Evolutionary conservation across 2,113 vertebrate genomes (phyloP), one percentile per base, ranked within the genome.

Genomic region (Hoplias malabaricus): DNA sequence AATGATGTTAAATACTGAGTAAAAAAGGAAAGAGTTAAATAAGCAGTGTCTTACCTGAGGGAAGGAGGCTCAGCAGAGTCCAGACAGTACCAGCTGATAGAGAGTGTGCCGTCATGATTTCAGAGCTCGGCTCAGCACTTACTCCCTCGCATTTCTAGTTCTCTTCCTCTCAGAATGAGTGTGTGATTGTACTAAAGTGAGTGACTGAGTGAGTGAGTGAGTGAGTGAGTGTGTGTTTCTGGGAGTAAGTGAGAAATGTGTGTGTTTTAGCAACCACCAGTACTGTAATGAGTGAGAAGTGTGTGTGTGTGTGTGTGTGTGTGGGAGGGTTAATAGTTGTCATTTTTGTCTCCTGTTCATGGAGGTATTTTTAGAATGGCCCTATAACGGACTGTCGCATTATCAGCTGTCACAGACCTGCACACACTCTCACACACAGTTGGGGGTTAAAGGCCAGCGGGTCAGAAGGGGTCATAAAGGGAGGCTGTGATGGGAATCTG

Each of bases 341-440:
- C 82, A 82, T 85, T 74, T 23, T 72, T 73, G 66, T 70, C 56
- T 65, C 12, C 2, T 56, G 21, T 81, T 50, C 75, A 73, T 81
- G 78, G 82, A 81, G n/a, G 79, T 90, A 88, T 91, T 80, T 91
- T 84, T 46, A 88, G 87, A 82, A 78, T 69, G 14, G n/a, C n/a
- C 46, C 33, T 53, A 54, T n/a, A 54, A 79, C 40, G 33, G 11
- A 59, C 71, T 68, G n/a, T 67, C 42, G 73, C 86, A 87, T 88
- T 85, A 78, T 82, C 89, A 90, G 88, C 89, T 92, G 90, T 89
- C 85, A 78, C 65, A 43, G 50, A 50, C 67, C 33, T 14, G 54
- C 67, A 48, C 14, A 21, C 59, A 46, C 59, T 46, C 14, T 6
- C 59, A 38, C 2, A 5, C 77, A 73, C 48, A 84, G 43, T 62